Base-by-base conservation (phyloP, 2,113 vertebrate species). In the Platycercus adscitus region DNA sequence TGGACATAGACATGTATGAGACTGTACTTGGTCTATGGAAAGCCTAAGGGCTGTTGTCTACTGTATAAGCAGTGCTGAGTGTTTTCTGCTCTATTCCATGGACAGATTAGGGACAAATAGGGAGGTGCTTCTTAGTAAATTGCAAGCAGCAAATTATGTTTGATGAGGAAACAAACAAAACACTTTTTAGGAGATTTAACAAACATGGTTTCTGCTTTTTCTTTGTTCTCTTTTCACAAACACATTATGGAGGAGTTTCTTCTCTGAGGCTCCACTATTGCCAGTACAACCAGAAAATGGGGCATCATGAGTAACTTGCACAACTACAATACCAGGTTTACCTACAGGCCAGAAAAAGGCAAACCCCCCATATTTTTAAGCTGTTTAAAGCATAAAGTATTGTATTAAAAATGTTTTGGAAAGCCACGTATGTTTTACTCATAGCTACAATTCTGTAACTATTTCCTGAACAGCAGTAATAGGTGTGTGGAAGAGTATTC, bases 221-320 rank as follows among this genome's bases (percentile, higher is more conserved):
- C 14, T 82, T 88, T 60, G 21, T 70, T 73, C 81, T 93, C 75
- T 78, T 43, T 92, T 71, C 75, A 85, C 47, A 80, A 97, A 88
- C 11, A 90, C 55, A 49, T 96, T 55, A 26, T 0, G 18, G 39
- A 96, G 53, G 29, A 88, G 37, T 37, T 37, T 37, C 37, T 37
- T 37, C 37, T 96, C 93, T 39, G 88, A 92, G 26, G 76, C 80
- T 77, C 88, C 46, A 4, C 84, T 69, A 49, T 92, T 93, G 88
- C 88, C 91, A 69, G 6, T 71, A 11, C 96, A 95, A 25, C 88
- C 93, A 88, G 28, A 68, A 76, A 96, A 94, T 44, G 90, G 86
- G 14, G 29, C 29, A 58, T 76, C 64, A 3, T 56, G 15, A 60
- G 72, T 85, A 58, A 94, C 83, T 70, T 53, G 20, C 18, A 18